Conservation (phyloP, 2,888 invertebrate species). For the Sesamia inferens region DNA sequence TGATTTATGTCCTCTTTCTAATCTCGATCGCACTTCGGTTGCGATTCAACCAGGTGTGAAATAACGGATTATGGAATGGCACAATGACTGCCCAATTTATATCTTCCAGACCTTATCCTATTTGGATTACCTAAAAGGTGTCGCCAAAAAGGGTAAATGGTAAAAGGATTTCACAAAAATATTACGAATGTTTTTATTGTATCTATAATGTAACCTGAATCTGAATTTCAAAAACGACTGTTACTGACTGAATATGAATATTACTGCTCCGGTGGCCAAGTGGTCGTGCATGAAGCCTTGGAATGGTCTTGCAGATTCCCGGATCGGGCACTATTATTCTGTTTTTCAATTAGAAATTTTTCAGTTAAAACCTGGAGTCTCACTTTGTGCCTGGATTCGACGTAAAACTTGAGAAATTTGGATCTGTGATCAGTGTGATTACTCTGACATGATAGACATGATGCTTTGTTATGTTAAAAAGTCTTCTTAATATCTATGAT, state of each 20-base stretch:
- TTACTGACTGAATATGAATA: no score
- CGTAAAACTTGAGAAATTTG: not conserved
- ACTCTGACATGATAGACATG: not conserved
- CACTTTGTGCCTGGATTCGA: not conserved
- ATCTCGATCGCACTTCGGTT: conserved; percentile 41
- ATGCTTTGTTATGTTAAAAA: not conserved
- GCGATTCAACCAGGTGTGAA: conserved; percentile 41
- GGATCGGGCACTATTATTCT: not conserved
- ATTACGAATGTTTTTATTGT: not conserved
- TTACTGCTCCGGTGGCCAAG: no score
- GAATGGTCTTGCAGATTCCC: not conserved
- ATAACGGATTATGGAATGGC: conserved; percentile 40
- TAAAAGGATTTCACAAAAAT: not conserved
- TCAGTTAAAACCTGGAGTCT: not conserved
- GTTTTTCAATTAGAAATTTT: not conserved
- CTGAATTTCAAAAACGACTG: no score
- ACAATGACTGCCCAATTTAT: conserved; percentile 32
- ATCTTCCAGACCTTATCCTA: conserved; percentile 3
- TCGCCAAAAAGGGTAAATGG: not conserved
- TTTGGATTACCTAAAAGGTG: not conserved
- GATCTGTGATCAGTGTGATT: not conserved
- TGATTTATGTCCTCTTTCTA: conserved; percentile 10
- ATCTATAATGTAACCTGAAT: no score
- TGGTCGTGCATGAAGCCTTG: not conserved
- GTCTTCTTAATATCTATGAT: not conserved